Conservation (phyloP, 1,140 invertebrate species). For the Oedothorax gibbosus region DNA sequence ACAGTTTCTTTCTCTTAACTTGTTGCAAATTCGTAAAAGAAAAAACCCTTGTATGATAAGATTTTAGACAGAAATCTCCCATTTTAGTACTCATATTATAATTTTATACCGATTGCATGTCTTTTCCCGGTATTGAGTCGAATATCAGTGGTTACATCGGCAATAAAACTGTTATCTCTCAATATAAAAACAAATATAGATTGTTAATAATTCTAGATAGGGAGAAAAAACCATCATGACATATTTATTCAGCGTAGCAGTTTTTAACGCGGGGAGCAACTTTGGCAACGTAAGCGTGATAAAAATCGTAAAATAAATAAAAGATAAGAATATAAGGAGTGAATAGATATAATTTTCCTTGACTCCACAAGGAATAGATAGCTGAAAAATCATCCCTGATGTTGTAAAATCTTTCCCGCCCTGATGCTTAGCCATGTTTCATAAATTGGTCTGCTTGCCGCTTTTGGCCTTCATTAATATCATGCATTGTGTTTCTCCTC, state of each 20-base stretch:
- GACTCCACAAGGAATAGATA: not conserved
- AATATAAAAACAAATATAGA: constrained; percentile 47
- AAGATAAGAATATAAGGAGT: constrained; percentile 29
- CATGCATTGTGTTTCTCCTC: not conserved
- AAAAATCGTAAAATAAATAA: constrained; percentile 49
- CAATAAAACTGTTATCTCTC: constrained; percentile 14
- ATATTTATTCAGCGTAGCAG: constrained; percentile 44
- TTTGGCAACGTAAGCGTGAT: constrained; percentile 8
- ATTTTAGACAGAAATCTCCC: no score
- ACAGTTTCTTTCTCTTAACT: no score
- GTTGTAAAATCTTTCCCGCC: not conserved
- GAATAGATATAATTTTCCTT: constrained; percentile 11
- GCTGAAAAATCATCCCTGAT: constrained; percentile 17
- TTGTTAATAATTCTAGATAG: constrained; percentile 10
- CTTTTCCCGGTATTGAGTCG: no score
- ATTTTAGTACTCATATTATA: no score
- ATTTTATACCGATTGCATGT: no score
- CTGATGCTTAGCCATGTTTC: constrained; percentile 2
- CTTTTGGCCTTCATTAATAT: not conserved
- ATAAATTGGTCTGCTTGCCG: not conserved
- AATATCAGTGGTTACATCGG: not conserved
- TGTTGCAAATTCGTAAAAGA: no score
- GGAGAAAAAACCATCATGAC: constrained; percentile 13
- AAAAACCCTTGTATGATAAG: no score
- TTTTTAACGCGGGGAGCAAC: constrained; percentile 9